These are phyloP conservation scores for Pedionomus torquatus DNA, from an alignment of 2,113 vertebrate genomes.

Conservation along the genomic window DNA sequence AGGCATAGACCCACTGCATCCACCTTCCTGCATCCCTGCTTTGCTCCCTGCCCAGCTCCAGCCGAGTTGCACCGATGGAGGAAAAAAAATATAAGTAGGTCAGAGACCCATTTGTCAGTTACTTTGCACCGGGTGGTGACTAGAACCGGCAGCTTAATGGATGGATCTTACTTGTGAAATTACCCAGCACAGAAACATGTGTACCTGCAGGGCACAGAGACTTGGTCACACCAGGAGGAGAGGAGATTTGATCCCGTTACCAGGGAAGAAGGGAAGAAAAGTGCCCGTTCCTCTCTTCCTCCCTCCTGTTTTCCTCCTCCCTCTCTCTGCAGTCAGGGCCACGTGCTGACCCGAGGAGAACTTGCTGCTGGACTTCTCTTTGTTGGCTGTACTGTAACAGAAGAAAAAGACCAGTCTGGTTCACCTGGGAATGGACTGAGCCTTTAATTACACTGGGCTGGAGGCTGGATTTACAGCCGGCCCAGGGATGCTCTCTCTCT, in stretches of 20 bases:
- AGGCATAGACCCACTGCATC: fast-evolving
- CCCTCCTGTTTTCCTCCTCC: background rate
- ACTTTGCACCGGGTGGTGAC: background rate
- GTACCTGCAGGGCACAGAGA: background rate
- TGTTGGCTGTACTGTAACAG: background rate
- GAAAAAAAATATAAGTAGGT: background rate
- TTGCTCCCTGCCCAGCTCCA: background rate
- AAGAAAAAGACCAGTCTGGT: background rate
- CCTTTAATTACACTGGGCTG: background rate
- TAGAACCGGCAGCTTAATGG: background rate
- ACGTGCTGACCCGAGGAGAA: fast-evolving
- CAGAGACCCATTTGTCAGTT: background rate
- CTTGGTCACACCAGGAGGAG: background rate
- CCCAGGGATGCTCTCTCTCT: background rate
- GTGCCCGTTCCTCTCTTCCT: background rate
- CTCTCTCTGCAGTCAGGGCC: background rate
- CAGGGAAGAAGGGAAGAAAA: background rate
- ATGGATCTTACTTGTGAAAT: background rate
- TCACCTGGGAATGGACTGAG: background rate
- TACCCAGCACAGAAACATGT: background rate
- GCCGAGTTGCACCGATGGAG: fast-evolving
- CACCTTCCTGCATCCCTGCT: background rate
- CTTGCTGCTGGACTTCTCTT: background rate
- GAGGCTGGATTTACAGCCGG: background rate
- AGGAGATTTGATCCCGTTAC: background rate